Conservation (phyloP, 2,888 invertebrate genomes). For the Tetragonisca angustula region DNA sequence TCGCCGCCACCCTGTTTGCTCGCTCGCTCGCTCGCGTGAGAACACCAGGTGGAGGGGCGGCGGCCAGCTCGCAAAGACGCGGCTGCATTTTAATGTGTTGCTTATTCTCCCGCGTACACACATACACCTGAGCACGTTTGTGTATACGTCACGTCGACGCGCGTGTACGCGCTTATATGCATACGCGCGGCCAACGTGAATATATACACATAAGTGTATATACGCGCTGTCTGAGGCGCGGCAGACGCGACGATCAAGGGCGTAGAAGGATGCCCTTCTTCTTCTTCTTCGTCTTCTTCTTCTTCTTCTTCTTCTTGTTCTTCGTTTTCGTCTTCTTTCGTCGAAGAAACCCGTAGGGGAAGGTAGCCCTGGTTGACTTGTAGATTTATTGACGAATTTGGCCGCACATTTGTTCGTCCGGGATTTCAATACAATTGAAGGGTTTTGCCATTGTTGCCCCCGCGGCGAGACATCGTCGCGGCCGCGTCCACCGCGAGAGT, state of each 20-base stretch:
- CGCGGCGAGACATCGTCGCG: slow-evolving; percentile 61
- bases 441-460: slow-evolving; percentile 76
- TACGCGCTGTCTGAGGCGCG: slow-evolving; percentile 31
- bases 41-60: slow-evolving; percentile 32
- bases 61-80: slow-evolving; percentile 41
- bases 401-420: slow-evolving; percentile 78
- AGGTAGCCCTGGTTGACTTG: slow-evolving; percentile 74
- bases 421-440: slow-evolving; percentile 81
- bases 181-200: slow-evolving; percentile 30
- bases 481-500: slow-evolving; percentile 36
- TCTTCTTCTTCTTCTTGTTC: background rate
- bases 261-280: slow-evolving; percentile 35
- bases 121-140: slow-evolving; percentile 28
- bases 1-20: slow-evolving; percentile 55
- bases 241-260: slow-evolving; percentile 19
- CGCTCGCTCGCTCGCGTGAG: slow-evolving; percentile 52
- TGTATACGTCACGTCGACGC: slow-evolving; percentile 27
- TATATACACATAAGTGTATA: slow-evolving; percentile 36
- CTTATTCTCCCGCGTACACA: slow-evolving; percentile 56
- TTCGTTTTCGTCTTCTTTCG: background rate
- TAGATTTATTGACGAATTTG: slow-evolving; percentile 82
- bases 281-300: background rate
- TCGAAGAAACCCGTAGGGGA: slow-evolving; percentile 28
- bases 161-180: slow-evolving; percentile 17
- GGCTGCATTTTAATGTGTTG: slow-evolving; percentile 66